These are phyloP conservation scores for Blomia tropicalis DNA, from an alignment of 2,888 invertebrate genomes.

Conservation along the genomic window DNA sequence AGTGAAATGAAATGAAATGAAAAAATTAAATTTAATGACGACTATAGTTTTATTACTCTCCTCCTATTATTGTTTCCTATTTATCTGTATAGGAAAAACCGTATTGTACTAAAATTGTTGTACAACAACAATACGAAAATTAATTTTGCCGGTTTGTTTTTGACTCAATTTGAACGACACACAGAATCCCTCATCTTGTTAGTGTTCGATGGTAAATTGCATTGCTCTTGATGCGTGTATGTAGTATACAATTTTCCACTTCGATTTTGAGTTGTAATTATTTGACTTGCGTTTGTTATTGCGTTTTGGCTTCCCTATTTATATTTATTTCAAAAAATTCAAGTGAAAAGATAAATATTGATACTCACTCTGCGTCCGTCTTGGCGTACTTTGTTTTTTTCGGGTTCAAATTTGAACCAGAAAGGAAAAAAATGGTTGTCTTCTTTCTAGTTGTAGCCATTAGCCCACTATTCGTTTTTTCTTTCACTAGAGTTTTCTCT, in stretches of 20 bases:
- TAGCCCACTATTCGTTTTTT: too few species aligned
- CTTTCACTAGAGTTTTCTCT: too few species aligned
- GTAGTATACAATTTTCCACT: neutral
- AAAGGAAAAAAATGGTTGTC: neutral
- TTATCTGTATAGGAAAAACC: too few species aligned
- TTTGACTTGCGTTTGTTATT: neutral
- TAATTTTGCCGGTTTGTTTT: too few species aligned
- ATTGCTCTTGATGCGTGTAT: neutral
- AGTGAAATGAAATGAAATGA: neutral
- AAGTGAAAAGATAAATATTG: neutral
- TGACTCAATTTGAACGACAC: too few species aligned
- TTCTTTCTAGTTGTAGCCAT: too few species aligned
- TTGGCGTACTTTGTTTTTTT: too few species aligned
- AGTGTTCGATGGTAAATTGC: too few species aligned
- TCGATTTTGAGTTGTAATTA: neutral
- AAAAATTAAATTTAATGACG: slow-evolving; percentile 13
- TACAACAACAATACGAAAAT: too few species aligned
- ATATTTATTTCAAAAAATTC: neutral
- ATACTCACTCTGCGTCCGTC: neutral
- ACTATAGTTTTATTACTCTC: neutral
- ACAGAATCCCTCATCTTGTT: too few species aligned
- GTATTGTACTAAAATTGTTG: too few species aligned
- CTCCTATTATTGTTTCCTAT: slow-evolving; percentile 2
- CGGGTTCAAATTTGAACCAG: too few species aligned
- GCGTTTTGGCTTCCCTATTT: neutral